Base-by-base conservation (phyloP, 2,888 invertebrate species). In the Drosophila neonasuta region DNA sequence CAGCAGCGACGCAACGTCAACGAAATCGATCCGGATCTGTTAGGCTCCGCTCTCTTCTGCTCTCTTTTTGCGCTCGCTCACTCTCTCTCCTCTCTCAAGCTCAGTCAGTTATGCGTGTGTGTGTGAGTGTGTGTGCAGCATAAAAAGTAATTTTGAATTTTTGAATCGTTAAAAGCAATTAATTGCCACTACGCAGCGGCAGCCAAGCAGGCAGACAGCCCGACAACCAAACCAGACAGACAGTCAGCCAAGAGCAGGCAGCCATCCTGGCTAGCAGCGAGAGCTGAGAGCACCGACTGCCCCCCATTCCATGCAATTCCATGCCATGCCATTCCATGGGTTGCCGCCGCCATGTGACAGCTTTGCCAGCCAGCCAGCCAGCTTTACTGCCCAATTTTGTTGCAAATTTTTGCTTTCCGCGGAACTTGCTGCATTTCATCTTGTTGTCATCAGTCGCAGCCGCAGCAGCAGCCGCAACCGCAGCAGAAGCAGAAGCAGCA, bases 121-220 rank as follows among this genome's bases (percentile, higher is more conserved):
- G n/a, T 56, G 45, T 59, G 39, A 50, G 24, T 81, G 67, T 85
- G 70, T 79, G 77, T 71, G 68, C 68, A 77, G 56, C 78, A 83
- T 86, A 79, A 78, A 77, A 83, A 79, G 84, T 86, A 81, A 86
- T 83, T 83, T 83, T 86, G 77, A 86, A 81, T 83, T 83, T 83
- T 86, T 83, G 84, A 86, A 83, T 83, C 83, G 83, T 86, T 86
- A 86, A 83, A 83, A 86, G 86, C 83, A 86, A 83, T 83, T 83
- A 83, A 83, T 83, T 86, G 83, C 86, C 76, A 77, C 80, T 79
- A 79, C 79, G 70, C 80, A 80, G 76, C 78, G 80, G 71, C 79
- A 80, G 52, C 41, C 55, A 60, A 55, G 49, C 52, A 49, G 63
- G 30, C 63, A 66, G 56, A 34, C 59, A 68, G 48, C 46, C 51